phyloP scores from a whole-genome alignment of 2,888 invertebrate genomes.

The Clivina fossor region DNA sequence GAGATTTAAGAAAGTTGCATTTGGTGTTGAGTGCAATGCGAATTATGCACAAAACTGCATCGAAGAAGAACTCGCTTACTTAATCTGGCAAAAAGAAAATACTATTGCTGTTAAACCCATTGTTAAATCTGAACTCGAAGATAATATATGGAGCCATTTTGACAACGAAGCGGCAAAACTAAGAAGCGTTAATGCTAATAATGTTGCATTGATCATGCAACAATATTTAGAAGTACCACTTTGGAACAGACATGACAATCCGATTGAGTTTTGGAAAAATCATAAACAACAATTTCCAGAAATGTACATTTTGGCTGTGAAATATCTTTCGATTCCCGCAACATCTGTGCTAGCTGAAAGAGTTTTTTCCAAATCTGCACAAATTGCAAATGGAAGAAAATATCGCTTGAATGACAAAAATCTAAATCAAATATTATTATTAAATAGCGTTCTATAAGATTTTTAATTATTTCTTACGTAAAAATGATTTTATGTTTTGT shows the following conservation, averaged over 20 bases:
- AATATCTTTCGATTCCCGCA: constrained; percentile 1
- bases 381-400: constrained; percentile 4
- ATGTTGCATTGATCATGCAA: constrained; percentile 2
- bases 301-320: neutral
- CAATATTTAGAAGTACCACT: neutral
- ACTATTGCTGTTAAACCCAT: too few relatives aligned
- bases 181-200: neutral
- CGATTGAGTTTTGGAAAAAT: constrained; percentile 3
- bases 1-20: constrained; percentile 39
- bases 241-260: constrained; percentile 1
- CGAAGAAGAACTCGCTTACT: neutral
- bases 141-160: constrained; percentile 1
- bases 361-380: neutral
- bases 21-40: constrained; percentile 36
- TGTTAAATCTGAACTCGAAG: too few relatives aligned
- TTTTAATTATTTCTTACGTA: too few relatives aligned
- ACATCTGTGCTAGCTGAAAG: constrained; percentile 7
- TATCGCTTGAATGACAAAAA: neutral
- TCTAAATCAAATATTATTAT: constrained; percentile 1
- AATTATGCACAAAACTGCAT: constrained; percentile 35
- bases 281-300: constrained; percentile 1
- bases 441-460: neutral
- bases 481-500: too few relatives aligned
- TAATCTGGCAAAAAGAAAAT: neutral
- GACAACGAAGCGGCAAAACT: constrained; percentile 3